Percentiles rank a stretch among this genome's conserved stretches.
These are phyloP conservation scores for Gracilinanus agilis DNA, from an alignment of 2,113 vertebrate genomes.

Conservation along the genomic window DNA sequence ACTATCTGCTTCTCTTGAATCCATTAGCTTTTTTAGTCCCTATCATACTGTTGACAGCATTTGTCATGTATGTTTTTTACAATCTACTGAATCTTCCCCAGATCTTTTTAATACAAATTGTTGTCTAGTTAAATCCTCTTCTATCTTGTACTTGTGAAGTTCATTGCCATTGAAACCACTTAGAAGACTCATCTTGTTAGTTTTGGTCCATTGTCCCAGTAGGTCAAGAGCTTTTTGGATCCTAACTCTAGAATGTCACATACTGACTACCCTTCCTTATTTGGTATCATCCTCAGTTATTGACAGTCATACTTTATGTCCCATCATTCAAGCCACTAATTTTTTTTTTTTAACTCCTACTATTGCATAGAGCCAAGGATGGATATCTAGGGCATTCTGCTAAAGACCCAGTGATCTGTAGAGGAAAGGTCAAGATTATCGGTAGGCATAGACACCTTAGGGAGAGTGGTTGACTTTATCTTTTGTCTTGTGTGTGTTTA, in stretches of 20 bases:
- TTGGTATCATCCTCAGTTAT: neutral
- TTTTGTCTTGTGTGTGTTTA: neutral
- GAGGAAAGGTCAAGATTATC: neutral
- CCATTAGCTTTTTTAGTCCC: neutral
- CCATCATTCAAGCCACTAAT: neutral
- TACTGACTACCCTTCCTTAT: neutral
- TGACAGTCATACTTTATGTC: neutral
- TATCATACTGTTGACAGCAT: neutral
- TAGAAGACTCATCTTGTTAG: neutral
- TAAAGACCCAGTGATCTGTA: neutral
- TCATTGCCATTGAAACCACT: neutral
- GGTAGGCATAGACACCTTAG: neutral
- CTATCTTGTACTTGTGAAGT: neutral
- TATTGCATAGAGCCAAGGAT: neutral
- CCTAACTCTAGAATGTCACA: neutral
- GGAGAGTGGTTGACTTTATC: neutral
- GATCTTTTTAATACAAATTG: neutral
- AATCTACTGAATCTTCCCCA: neutral
- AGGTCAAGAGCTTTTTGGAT: no score
- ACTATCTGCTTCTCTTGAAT: neutral
- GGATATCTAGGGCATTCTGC: neutral
- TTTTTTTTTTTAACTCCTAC: neutral
- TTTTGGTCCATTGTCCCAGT: neutral
- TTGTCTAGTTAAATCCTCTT: neutral
- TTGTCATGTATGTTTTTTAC: neutral